These are phyloP conservation scores for Hemithea aestivaria DNA, from an alignment of 2,888 invertebrate genomes.

Conservation along the genomic window DNA sequence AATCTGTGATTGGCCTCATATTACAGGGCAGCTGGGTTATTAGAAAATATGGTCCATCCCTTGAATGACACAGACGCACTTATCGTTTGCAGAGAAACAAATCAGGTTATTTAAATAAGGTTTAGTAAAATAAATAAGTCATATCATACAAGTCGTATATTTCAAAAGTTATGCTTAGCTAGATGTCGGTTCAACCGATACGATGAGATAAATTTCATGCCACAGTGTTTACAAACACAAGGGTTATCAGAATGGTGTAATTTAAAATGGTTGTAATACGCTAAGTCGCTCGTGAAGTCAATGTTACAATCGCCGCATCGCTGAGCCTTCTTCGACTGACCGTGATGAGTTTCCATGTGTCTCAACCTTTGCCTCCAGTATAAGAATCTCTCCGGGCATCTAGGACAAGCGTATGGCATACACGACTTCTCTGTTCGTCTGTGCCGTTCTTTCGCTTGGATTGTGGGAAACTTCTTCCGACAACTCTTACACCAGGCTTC, in stretches of 20 bases:
- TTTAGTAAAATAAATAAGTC: no score
- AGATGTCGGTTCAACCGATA: conserved; percentile 60
- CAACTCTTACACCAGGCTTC: conserved; percentile 59
- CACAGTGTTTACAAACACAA: conserved; percentile 61
- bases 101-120: no score
- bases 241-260: conserved; percentile 62
- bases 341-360: conserved; percentile 62
- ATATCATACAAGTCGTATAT: no score
- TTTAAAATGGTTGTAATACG: conserved; percentile 63
- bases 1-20: no score
- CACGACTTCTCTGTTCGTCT: conserved; percentile 58
- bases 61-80: no score
- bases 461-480: conserved; percentile 57
- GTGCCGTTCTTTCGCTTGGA: conserved; percentile 65
- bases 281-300: conserved; percentile 49
- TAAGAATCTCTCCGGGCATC: conserved; percentile 59
- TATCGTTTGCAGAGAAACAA: no score
- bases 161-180: conserved; percentile 44
- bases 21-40: no score
- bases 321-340: conserved; percentile 46
- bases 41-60: no score
- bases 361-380: conserved; percentile 55
- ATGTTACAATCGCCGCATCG: conserved; percentile 59
- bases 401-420: conserved; percentile 63
- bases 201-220: conserved; percentile 56